These are phyloP conservation scores for Scaeva pyrastri DNA, from an alignment of 2,888 invertebrate species.

Conservation along the genomic window DNA sequence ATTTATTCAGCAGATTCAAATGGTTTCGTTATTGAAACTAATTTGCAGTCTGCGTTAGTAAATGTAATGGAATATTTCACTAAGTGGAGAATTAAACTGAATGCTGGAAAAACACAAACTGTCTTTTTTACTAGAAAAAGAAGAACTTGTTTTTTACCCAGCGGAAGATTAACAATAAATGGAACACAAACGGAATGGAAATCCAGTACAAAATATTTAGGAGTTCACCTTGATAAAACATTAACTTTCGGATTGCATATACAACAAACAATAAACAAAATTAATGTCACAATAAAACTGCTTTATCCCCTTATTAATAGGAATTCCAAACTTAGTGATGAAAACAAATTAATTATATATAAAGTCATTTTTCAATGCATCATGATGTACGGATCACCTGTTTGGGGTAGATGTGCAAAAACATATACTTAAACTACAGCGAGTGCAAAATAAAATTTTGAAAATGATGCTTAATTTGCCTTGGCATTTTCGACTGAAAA, in stretches of 20 bases:
- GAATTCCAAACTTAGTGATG: not conserved
- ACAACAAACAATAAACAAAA: not conserved
- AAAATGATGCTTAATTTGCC: not conserved
- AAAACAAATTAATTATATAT: not conserved
- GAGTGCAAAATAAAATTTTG: not conserved
- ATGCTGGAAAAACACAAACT: not conserved
- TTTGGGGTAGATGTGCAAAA: not conserved
- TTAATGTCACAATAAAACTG: not conserved
- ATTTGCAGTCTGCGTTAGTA: not conserved
- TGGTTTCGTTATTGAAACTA: not conserved
- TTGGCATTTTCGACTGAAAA: not conserved
- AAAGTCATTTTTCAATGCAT: conserved; percentile 1
- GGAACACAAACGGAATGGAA: too few relatives aligned
- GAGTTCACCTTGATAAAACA: too few relatives aligned
- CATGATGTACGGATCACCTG: not conserved
- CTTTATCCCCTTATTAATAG: not conserved
- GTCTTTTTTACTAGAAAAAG: not conserved
- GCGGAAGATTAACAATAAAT: too few relatives aligned
- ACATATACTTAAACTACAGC: not conserved
- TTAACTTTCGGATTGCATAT: too few relatives aligned
- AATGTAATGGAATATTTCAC: not conserved
- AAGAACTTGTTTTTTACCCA: too few relatives aligned
- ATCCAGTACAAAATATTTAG: not conserved
- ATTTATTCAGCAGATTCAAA: not conserved
- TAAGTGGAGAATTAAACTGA: not conserved